These are phyloP conservation scores for Sinocyclocheilus anshuiensis DNA, from an alignment of 2,113 vertebrate genomes.

Conservation along the genomic window DNA sequence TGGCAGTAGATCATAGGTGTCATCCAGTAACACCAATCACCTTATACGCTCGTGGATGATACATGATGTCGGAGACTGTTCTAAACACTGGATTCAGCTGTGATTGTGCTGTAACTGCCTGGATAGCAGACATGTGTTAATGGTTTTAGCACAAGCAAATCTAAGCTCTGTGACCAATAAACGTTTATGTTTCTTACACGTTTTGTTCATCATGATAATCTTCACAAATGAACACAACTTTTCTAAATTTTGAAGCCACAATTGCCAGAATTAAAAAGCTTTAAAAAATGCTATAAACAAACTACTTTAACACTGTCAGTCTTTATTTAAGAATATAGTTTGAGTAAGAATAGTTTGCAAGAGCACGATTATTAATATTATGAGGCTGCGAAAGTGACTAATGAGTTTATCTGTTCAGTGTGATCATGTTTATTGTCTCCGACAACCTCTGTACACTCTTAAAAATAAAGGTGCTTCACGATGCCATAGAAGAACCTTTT, in stretches of 20 bases:
- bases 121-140: background rate
- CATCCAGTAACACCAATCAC: constrained; percentile 56
- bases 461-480: too few relatives aligned
- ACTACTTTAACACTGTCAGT: background rate
- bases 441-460: background rate
- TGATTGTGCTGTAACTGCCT: background rate
- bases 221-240: background rate
- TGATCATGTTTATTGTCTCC: background rate
- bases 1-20: constrained; percentile 64
- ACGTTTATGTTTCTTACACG: background rate
- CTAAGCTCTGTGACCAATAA: background rate
- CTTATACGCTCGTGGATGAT: background rate
- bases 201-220: background rate
- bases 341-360: too few relatives aligned
- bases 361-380: too few relatives aligned
- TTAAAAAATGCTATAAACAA: background rate
- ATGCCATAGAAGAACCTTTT: too few relatives aligned
- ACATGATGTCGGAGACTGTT: constrained; percentile 1
- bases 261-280: background rate
- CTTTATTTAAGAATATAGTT: background rate
- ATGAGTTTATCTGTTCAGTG: background rate
- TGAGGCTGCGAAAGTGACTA: background rate
- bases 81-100: background rate
- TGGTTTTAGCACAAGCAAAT: constrained; percentile 13
- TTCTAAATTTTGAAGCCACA: background rate